phyloP scores from a whole-genome alignment of 2,797 vertebrate genomes.

The Megalops cyprinoides region DNA sequence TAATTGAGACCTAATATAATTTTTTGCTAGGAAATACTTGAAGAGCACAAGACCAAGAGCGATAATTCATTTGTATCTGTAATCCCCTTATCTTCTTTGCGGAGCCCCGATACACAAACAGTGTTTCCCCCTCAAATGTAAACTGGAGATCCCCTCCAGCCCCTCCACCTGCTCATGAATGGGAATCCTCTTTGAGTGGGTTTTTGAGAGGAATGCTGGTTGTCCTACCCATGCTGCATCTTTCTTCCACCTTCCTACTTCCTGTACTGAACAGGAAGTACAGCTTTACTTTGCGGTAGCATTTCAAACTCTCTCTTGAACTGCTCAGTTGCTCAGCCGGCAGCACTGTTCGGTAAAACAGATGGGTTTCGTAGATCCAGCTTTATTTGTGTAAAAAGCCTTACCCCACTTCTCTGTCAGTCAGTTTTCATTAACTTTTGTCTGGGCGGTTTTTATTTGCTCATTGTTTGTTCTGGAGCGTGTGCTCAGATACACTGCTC shows the following conservation, averaged over 20 bases:
- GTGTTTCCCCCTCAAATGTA: not conserved
- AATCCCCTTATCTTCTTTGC: not conserved
- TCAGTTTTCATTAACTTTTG: not conserved
- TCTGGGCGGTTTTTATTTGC: not conserved
- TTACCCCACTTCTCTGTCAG: not conserved
- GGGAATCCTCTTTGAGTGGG: not conserved
- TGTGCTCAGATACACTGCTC: not conserved
- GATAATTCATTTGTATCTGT: not conserved
- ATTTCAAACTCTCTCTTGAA: not conserved
- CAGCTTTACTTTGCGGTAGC: not conserved
- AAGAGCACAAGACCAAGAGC: conserved; percentile 13
- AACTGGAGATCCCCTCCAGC: not conserved
- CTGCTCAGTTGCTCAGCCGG: not conserved
- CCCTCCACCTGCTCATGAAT: not conserved
- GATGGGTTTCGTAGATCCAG: not conserved
- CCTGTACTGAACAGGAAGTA: conserved; percentile 2
- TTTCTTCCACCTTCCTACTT: not conserved
- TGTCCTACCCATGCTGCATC: not conserved
- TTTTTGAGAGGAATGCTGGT: not conserved
- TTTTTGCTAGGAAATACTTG: conserved; percentile 4
- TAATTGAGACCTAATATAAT: not conserved
- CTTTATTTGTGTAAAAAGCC: conserved; percentile 14
- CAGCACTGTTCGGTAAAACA: not conserved
- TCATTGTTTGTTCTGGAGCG: not conserved
- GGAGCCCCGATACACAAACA: not conserved